Conservation (phyloP, 2,113 vertebrate species). For the Lates calcarifer region DNA sequence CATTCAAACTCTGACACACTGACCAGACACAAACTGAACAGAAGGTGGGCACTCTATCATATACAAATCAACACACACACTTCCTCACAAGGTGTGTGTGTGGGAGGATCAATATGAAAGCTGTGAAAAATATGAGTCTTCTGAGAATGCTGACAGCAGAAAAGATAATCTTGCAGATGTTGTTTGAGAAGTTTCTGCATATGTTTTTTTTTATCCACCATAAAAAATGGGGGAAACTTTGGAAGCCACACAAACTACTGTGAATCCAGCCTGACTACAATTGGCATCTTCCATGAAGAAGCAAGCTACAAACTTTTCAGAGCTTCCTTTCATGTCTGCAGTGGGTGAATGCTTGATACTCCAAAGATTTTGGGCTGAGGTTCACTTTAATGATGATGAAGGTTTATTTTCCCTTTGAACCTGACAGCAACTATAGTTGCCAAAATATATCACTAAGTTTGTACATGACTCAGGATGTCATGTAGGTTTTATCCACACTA, state of each 20-base stretch:
- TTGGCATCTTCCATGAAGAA: neutral
- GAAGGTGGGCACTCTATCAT: neutral
- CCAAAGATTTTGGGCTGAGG: neutral
- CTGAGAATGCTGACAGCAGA: neutral
- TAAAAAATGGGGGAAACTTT: neutral
- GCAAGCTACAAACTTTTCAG: neutral
- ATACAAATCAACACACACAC: conserved; percentile 7
- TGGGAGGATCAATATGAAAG: neutral
- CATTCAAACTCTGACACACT: neutral
- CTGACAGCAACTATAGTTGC: neutral
- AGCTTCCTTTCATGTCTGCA: neutral
- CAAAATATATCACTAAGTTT: neutral
- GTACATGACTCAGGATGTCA: neutral
- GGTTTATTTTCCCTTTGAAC: neutral
- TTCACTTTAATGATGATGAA: neutral
- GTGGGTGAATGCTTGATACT: neutral
- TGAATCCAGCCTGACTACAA: neutral
- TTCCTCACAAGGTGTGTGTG: neutral
- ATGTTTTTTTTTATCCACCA: neutral
- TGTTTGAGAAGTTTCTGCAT: neutral
- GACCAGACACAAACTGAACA: neutral
- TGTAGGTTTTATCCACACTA: neutral
- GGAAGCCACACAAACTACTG: neutral
- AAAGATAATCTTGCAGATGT: neutral
- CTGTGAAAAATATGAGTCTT: neutral